Evolutionary conservation across 1,140 invertebrate genomes (phyloP).

Genomic region (Campoletis sonorensis): DNA sequence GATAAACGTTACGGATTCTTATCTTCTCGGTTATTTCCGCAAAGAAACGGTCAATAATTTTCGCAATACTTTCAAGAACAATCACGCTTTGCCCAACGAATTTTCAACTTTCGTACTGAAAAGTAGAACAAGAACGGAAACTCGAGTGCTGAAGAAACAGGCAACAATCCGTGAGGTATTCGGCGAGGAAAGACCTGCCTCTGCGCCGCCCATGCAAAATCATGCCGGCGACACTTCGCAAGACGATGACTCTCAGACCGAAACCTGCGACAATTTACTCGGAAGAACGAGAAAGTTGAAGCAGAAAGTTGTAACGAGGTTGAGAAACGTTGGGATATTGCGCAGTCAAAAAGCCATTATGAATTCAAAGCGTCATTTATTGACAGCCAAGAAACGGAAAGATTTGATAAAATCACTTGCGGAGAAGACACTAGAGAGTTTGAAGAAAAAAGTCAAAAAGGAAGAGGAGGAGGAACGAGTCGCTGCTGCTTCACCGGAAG

Average conservation of each 20-base stretch:
- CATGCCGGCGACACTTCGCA: conserved; percentile 68
- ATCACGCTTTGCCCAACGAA: conserved; percentile 77
- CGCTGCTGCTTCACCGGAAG: conserved; percentile 49
- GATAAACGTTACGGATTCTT: conserved; percentile 77
- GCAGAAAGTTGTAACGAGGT: conserved; percentile 77
- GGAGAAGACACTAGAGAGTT: conserved; percentile 67
- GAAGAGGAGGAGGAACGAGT: conserved; percentile 68
- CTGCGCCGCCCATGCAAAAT: conserved; percentile 78
- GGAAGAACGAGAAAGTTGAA: conserved; percentile 65
- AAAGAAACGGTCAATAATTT: conserved; percentile 84
- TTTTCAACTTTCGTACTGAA: conserved; percentile 85
- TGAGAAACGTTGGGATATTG: conserved; percentile 78
- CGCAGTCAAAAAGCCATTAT: conserved; percentile 78
- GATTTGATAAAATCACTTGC: conserved; percentile 77
- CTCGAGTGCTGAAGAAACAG: conserved; percentile 84
- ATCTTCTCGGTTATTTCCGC: conserved; percentile 80
- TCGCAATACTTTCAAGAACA: conserved; percentile 82
- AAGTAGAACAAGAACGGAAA: conserved; percentile 86
- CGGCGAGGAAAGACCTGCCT: conserved; percentile 83
- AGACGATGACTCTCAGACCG: conserved; percentile 73
- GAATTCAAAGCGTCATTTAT: conserved; percentile 76
- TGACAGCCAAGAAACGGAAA: conserved; percentile 77
- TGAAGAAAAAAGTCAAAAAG: conserved; percentile 66
- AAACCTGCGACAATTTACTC: conserved; percentile 59
- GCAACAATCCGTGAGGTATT: conserved; percentile 89